Base-by-base conservation (phyloP, 1,140 invertebrate species). In the Cydia pomonella region DNA sequence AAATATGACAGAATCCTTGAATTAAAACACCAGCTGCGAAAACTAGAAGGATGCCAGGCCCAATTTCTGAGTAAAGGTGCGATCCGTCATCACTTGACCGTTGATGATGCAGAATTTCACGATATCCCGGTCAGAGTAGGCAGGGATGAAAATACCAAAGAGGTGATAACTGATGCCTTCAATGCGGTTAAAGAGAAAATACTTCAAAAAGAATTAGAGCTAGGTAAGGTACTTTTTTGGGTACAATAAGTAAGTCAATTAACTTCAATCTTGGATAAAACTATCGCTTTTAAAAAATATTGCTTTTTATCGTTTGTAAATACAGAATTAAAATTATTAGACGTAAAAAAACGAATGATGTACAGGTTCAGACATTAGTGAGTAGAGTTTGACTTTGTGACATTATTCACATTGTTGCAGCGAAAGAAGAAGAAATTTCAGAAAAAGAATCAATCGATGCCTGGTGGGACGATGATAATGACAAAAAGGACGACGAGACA, bases 21-120 rank as follows among this genome's bases (percentile, higher is more conserved):
- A 80, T 69, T 90, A 1, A 89, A 87, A 73, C 69, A 78, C 7
- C 80, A 88, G 27, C 13, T 89, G 25, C 73, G 80, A 29, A 86
- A 88, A 73, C 53, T 86, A 64, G 84, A 89, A 81, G 75, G 77
- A 0, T 81, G 80, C 69, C 76, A 81, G 21, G 75, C 77, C 38
- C 81, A 85, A 27, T 85, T 83, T 33, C 41, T 88, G 2, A 74
- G 75, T 41, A 77, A 80, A 29, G 87, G 85, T 9, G 73, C 87
- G 9, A 77, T 79, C 13, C 38, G 80, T 62, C 38, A 82, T 25
- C 79, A 80, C 21, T 63, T 88, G 6, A 87, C 87, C 12, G 75
- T 80, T 3, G 59, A 75, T 50, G 82, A 91, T 72, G 76, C 72
- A 18, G 85, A 89, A 21, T 78, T 89, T 47, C 75, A n/a, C 0